Evolutionary conservation across 2,113 vertebrate species (phyloP), one percentile per base, ranked within the genome.

Genomic region (Aptenodytes patagonicus): DNA sequence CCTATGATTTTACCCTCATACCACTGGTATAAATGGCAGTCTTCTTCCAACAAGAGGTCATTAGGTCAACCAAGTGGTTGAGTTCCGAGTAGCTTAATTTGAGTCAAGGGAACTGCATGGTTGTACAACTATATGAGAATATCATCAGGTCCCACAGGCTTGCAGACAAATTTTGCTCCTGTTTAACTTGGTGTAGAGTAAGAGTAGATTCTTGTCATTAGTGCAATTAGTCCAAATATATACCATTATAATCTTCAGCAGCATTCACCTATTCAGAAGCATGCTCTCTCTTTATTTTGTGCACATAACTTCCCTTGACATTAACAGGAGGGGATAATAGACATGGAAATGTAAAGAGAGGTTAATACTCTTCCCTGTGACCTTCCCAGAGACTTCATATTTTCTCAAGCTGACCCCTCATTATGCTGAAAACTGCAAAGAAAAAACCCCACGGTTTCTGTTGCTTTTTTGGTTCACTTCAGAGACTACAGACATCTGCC

Each of bases 301-400:
- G 85, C 80, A 88, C 80, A 81, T 95, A 93, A 96, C 96, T 97
- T 95, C 90, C 66, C 81, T 97, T 97, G 95, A 95, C 92, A 89
- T 83, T 96, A 95, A 91, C 85, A 96, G 77, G 80, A 96, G 87
- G 87, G 71, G 87, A 95, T 93, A 96, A 96, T 93, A 96, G 89
- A 96, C 93, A 90, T 82, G 94, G 87, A 95, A 96, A 95, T 95
- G 91, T 96, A 97, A 97, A 97, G 92, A 93, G 70, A 95, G 60
- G 80, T 97, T 97, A 98, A 97, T 98, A 96, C 84, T 97, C 80
- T 95, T 95, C 76, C 80, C 77, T 3, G 5, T 93, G 95, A 97
- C 94, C 95, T 95, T 96, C 83, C 52, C 51, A 79, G 70, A 91
- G 94, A 83, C 80, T 85, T 81, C 58, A 78, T 95, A 91, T 95